Conservation (phyloP, 2,797 vertebrate species). For the Hydrophis major region DNA sequence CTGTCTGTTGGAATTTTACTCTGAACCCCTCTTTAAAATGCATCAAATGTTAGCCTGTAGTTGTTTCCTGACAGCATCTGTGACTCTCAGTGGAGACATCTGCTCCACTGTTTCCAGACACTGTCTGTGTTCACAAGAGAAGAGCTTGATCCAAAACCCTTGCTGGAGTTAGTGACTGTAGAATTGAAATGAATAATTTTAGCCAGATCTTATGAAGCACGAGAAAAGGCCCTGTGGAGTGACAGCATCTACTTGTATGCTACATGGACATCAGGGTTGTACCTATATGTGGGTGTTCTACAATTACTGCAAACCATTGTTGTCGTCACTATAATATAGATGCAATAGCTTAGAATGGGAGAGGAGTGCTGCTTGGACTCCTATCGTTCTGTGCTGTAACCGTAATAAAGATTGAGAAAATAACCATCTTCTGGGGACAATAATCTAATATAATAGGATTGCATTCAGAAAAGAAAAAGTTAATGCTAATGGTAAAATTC, state of each 20-base stretch:
- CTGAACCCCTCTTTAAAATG: constrained; percentile 78
- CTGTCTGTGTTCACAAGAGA: constrained; percentile 73
- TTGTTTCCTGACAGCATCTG: constrained; percentile 76
- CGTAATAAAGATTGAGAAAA: constrained; percentile 35
- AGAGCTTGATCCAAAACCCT: constrained; percentile 75
- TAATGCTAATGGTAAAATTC: constrained; percentile 29
- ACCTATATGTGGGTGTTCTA: background rate
- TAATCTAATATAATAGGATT: constrained; percentile 20
- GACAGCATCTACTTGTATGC: constrained; percentile 50
- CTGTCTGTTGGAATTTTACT: constrained; percentile 75
- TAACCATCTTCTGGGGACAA: background rate
- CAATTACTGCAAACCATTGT: background rate
- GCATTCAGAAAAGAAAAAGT: constrained; percentile 31
- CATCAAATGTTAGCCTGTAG: constrained; percentile 78
- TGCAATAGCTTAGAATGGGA: constrained; percentile 16
- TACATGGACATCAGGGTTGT: constrained; percentile 60
- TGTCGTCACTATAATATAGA: constrained; percentile 43
- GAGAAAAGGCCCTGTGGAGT: constrained; percentile 63
- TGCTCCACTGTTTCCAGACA: constrained; percentile 71
- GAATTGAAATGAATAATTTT: constrained; percentile 70
- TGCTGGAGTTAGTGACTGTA: constrained; percentile 63
- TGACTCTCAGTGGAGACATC: constrained; percentile 77
- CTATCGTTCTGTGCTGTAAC: background rate
- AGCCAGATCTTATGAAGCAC: constrained; percentile 69
- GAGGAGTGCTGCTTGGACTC: background rate